Evolutionary conservation across 2,797 vertebrate species (phyloP), one percentile per base, ranked within the genome.

Genomic region (Hoplostethus mediterraneus): DNA sequence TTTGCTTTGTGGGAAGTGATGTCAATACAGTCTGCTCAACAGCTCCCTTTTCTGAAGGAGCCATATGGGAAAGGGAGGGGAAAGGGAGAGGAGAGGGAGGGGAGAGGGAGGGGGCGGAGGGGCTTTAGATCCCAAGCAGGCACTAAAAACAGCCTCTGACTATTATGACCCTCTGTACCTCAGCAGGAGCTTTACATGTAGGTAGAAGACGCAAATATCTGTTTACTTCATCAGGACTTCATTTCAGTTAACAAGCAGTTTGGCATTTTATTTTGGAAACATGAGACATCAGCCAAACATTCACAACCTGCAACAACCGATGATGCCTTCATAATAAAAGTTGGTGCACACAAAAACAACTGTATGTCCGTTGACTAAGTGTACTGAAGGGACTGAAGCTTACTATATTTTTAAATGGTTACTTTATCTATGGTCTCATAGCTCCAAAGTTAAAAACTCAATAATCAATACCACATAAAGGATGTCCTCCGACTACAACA

Each of bases 21-120:
- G 91, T 94, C 87, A 91, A 86, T 88, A 85, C 87, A 87, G 84
- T 72, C 82, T 89, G 88, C 81, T 83, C 75, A 83, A 90, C 80
- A 69, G 66, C 61, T 66, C 82, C 79, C 64, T 53, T 87, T 85
- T 71, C 81, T 91, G 63, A 73, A 83, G 76, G 48, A 87, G 71
- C 81, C 88, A 90, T 90, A 87, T 84, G 84, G 84, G 72, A 71
- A 53, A 48, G 72, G 25, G 63, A 71, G 17, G 63, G 28, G 28
- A 28, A 28, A 28, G 3, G 28, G 28, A 28, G 28, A 28, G 84
- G 72, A 71, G 49, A 48, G 72, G 25, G 63, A 71, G 17, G 63
- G 28, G 28, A 28, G 3, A 28, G 3, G 28, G 28, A 28, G 28
- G 3, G 28, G 28, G 28, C 28, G 28, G 28, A n/a, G 47, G 40